Conservation (phyloP, 2,797 vertebrate genomes). For the Emydoidea blandingii region DNA sequence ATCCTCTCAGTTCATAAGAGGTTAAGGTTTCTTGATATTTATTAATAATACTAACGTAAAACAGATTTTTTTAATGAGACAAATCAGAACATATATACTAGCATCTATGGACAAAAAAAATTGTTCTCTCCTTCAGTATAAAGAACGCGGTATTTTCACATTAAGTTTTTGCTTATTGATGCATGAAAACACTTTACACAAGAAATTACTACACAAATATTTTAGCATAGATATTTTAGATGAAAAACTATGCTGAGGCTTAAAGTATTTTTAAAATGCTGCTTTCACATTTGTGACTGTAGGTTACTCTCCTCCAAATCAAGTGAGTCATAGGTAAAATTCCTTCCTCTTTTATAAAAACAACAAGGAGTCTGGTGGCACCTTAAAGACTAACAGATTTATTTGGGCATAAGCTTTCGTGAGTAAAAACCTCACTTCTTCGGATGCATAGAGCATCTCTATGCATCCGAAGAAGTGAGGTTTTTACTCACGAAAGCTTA, state of each 20-base stretch:
- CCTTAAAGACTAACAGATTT: too few species aligned
- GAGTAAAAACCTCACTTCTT: too few species aligned
- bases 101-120: background rate
- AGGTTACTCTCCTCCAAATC: background rate
- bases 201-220: background rate
- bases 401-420: too few species aligned
- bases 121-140: background rate
- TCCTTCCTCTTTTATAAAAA: accelerated
- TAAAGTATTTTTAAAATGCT: background rate
- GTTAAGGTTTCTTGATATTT: background rate
- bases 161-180: background rate
- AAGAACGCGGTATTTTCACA: background rate
- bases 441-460: too few species aligned
- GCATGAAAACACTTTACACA: background rate
- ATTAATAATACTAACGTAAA: background rate
- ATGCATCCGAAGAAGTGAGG: too few species aligned
- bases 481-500: too few species aligned
- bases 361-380: too few species aligned
- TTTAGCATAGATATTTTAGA: accelerated
- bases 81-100: background rate
- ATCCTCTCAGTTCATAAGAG: background rate
- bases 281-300: background rate
- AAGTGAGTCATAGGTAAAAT: background rate
- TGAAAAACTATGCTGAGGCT: accelerated
- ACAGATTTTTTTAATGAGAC: background rate